phyloP scores from a whole-genome alignment of 2,888 invertebrate genomes.

The Autographa gamma region DNA sequence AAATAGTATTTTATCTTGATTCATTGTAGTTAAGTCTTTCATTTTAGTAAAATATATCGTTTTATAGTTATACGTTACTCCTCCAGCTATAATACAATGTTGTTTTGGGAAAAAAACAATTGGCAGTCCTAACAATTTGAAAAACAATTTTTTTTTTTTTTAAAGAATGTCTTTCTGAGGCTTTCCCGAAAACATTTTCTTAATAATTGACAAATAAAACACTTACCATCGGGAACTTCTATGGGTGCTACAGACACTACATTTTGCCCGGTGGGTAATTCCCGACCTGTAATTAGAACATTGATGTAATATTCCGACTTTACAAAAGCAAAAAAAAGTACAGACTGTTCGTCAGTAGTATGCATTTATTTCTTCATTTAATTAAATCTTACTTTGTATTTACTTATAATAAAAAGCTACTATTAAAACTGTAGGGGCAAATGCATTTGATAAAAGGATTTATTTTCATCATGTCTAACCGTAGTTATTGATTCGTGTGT shows the following conservation, averaged over 20 bases:
- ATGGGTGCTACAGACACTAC: slow-evolving; percentile 87
- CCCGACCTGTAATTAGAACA: slow-evolving; percentile 83
- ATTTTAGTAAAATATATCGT: no score
- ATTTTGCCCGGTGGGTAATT: slow-evolving; percentile 85
- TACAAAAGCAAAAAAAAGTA: slow-evolving; percentile 16
- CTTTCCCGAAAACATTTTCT: slow-evolving; percentile 26
- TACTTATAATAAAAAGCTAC: no score
- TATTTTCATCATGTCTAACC: slow-evolving; percentile 11
- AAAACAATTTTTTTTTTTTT: no score
- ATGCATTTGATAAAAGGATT: slow-evolving; percentile 25
- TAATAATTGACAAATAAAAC: slow-evolving; percentile 46
- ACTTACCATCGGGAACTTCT: slow-evolving; percentile 86
- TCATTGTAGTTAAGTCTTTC: no score
- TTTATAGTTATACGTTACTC: no score
- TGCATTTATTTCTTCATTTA: no score
- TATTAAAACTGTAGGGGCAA: not conserved
- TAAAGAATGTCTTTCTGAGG: not conserved
- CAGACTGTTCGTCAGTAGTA: slow-evolving; percentile 5
- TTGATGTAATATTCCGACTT: slow-evolving; percentile 57
- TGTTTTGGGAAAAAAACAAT: no score
- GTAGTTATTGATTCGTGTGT: slow-evolving; percentile 6
- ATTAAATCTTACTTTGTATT: no score
- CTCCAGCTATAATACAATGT: no score
- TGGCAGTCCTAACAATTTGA: no score
- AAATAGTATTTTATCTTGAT: no score